These are phyloP conservation scores for Sebastes vulpes DNA, from an alignment of 2,797 vertebrate species.

Conservation along the genomic window DNA sequence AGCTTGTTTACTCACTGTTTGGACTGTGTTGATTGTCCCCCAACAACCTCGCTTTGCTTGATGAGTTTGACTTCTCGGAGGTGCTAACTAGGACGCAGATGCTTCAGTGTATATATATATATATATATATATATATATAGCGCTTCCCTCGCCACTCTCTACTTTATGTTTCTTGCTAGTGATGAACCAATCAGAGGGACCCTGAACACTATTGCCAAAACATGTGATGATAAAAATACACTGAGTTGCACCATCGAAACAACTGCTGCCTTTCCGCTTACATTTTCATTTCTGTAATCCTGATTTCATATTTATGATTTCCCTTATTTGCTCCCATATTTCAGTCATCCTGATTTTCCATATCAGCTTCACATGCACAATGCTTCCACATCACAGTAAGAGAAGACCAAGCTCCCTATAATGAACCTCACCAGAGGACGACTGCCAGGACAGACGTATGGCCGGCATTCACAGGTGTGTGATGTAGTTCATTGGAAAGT, in stretches of 20 bases:
- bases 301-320: not conserved
- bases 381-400: not conserved
- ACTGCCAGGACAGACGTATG: not conserved
- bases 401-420: not conserved
- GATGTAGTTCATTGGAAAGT: not conserved
- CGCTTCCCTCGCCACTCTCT: not conserved
- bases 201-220: conserved; percentile 17
- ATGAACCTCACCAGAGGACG: not conserved
- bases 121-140: not conserved
- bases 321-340: not conserved
- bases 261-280: not conserved
- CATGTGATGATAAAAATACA: not conserved
- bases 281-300: not conserved
- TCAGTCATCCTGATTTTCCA: not conserved
- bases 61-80: conserved; percentile 64
- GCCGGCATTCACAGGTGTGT: not conserved
- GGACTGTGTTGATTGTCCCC: conserved; percentile 69
- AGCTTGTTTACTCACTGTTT: conserved; percentile 72
- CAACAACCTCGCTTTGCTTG: conserved; percentile 62
- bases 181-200: conserved; percentile 12
- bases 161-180: not conserved
- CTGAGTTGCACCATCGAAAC: not conserved
- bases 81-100: conserved; percentile 62
- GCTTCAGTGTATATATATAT: not conserved
- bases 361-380: not conserved